Conservation (phyloP, 2,888 invertebrate genomes). For the Hydroisotoma schaefferi region DNA sequence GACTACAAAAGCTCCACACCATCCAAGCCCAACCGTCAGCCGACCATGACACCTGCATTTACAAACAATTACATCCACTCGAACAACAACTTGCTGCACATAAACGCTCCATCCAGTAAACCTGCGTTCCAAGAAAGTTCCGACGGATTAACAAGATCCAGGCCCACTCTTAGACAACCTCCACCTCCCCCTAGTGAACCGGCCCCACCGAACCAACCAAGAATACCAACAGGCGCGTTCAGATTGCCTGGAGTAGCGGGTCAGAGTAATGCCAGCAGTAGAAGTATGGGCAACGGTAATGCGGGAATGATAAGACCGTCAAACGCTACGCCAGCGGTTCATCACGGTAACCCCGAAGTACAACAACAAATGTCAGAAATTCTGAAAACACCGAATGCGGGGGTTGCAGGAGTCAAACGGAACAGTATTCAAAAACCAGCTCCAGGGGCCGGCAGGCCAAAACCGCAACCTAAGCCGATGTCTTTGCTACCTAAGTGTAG, state of each 20-base stretch:
- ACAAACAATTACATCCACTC: neutral
- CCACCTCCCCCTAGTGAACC: constrained; percentile 56
- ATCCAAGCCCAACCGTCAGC: neutral
- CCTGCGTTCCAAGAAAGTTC: neutral
- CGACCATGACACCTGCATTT: neutral
- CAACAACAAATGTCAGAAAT: constrained; percentile 23
- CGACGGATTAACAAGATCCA: neutral
- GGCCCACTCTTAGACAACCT: neutral
- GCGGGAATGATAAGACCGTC: constrained; percentile 40
- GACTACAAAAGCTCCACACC: constrained; percentile 1
- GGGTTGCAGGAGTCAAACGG: constrained; percentile 52
- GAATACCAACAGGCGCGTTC: constrained; percentile 51
- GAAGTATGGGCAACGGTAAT: constrained; percentile 39
- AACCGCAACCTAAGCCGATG: constrained; percentile 54
- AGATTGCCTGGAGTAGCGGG: constrained; percentile 44
- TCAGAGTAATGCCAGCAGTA: constrained; percentile 38
- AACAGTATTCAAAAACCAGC: constrained; percentile 48
- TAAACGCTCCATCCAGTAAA: too few relatives aligned
- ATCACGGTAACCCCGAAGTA: neutral
- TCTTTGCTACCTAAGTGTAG: constrained; percentile 54
- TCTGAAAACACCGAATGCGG: constrained; percentile 40
- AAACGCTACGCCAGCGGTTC: constrained; percentile 9
- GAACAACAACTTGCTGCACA: too few relatives aligned
- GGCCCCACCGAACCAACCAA: constrained; percentile 54
- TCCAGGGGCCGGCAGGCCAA: constrained; percentile 53